Base-by-base conservation (phyloP, 2,797 vertebrate species). In the Scarus forsteni region DNA sequence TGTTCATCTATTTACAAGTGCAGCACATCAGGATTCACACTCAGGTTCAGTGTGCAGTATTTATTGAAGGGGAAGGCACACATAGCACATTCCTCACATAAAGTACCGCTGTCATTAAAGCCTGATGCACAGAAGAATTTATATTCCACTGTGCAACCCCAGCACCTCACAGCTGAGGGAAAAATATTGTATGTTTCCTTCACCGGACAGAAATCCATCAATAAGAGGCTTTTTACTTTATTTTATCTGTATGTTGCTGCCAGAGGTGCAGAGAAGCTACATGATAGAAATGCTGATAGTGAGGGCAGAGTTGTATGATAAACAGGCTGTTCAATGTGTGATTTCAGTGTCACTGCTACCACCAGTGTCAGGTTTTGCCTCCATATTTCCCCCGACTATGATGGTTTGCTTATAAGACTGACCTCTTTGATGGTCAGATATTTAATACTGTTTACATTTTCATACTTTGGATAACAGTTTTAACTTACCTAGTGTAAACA, bases 21-120 rank as follows among this genome's bases (percentile, higher is more conserved):
- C 42, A 54, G 55, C 14, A 55, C 75, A 61, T 54, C 19, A 42
- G 65, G 55, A 69, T 69, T 66, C 66, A 60, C 69, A 72, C 39
- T 13, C 45, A 38, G 14, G 49, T 63, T 7, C 49, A 51, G 19
- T 13, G 14, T 70, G 34, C 46, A 44, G 53, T 27, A 59, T 74
- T 58, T 50, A 65, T 14, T 62, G 60, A 16, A 34, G 38, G 65
- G 56, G 39, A 53, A 44, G 44, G 66, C 43, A 70, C 56, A 43
- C 10, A 16, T 36, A 61, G 66, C 67, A 39, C 51, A 62, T 66
- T 79, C 71, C 66, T 65, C 66, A 50, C 43, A 38, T 75, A 70
- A 84, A 74, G 73, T 78, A 80, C 45, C 58, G 73, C 64, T 71
- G 56, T 73, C 81, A 82, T 88, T 85, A 79, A 80, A 84, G 15